Evolutionary conservation across 1,140 invertebrate species (phyloP).

Genomic region (Agrilus planipennis): DNA sequence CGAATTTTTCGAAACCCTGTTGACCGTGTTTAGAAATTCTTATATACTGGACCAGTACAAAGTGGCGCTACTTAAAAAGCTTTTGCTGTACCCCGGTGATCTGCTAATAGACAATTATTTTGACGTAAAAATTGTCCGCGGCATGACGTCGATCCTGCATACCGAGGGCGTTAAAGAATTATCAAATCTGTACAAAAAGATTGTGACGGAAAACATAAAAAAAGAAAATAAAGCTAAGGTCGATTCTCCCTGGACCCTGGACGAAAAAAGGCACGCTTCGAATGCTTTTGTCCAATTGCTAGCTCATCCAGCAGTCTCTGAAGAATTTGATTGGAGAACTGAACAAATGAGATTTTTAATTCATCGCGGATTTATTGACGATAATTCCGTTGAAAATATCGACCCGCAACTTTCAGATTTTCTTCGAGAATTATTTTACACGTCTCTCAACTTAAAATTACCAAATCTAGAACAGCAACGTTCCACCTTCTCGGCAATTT

Average conservation of each 20-base stretch:
- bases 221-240: conserved; percentile 36
- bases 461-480: no score
- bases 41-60: conserved; percentile 38
- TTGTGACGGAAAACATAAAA: conserved; percentile 40
- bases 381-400: no score
- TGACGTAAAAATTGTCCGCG: conserved; percentile 46
- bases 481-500: no score
- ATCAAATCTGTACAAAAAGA: conserved; percentile 43
- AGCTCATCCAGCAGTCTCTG: conserved; percentile 43
- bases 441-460: no score
- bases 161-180: conserved; percentile 48
- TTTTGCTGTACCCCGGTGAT: conserved; percentile 51
- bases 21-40: conserved; percentile 37
- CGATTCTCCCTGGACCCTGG: conserved; percentile 51
- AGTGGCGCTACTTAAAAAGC: conserved; percentile 44
- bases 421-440: no score
- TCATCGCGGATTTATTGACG: conserved; percentile 49
- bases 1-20: conserved; percentile 41
- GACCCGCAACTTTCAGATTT: no score
- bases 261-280: conserved; percentile 50
- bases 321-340: conserved; percentile 50
- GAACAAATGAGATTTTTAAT: conserved; percentile 52
- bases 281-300: conserved; percentile 53
- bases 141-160: conserved; percentile 45
- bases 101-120: conserved; percentile 60